Evolutionary conservation across 2,113 vertebrate genomes (phyloP), one percentile per base, ranked within the genome.

Genomic region (Cyprinodon variegatus): DNA sequence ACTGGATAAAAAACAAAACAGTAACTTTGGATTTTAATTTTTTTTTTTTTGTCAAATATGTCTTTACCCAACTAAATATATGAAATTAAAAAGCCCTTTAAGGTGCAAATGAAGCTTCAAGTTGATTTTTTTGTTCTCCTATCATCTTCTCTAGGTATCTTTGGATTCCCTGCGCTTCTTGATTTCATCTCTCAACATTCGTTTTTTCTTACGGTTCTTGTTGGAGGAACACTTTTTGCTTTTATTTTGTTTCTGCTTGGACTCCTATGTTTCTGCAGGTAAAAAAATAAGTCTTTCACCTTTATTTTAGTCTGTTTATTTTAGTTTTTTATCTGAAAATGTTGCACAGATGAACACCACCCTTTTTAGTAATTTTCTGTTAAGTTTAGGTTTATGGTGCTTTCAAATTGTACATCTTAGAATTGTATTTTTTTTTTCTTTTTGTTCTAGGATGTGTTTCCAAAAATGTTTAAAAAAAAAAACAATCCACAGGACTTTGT

Each of bases 261-360:
- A n/a, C 88, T 96, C 3, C 87, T 96, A 63, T 96, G 90, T 90
- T 93, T 92, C 70, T 95, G 94, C 94, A 96, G 96, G 97, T 98
- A 94, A 95, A 83, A 43, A 22, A 74, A 12, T 29, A 29, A 29
- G 29, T 20, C 37, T 68, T 83, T 80, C 1, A 29, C 72, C 8
- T 29, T 65, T 0, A 61, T 14, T 40, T 11, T 3, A 4, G 6
- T 68, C 41, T 50, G 9, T 12, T 8, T 40, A 10, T 43, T 65
- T 20, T 9, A 65, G 43, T 10, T 20, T 37, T 20, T 37, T n/a
- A 11, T 46, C 22, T 9, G 13, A 48, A 46, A 63, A n/a, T 10
- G 20, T 11, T 38, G 37, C 2, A 36, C 10, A 61, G 59, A 15
- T 15, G 0, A 63, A 15, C 17, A 3, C 20, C 8, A 20, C 41